phyloP scores from a whole-genome alignment of 1,140 invertebrate genomes.

The Calycopis cecrops region DNA sequence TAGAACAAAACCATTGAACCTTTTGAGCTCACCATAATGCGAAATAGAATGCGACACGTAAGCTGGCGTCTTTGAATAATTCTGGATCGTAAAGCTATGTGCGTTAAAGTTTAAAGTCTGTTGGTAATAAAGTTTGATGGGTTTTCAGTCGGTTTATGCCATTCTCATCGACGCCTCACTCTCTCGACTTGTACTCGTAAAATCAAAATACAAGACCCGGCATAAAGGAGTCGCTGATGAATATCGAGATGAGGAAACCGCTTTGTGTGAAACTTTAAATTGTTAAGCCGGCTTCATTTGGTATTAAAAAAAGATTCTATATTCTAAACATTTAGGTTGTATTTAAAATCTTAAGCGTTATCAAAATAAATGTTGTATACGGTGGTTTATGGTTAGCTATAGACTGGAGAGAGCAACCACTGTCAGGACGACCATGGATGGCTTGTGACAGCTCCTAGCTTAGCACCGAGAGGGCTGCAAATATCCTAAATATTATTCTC shows the following conservation, averaged over 20 bases:
- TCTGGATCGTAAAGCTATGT: constrained; percentile 22
- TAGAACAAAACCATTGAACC: constrained; percentile 47
- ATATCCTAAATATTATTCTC: no score
- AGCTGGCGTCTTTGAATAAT: constrained; percentile 3
- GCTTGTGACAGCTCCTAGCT: no score
- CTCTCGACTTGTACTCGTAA: constrained; percentile 45
- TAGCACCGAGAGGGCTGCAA: no score
- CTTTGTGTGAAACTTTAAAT: constrained; percentile 34
- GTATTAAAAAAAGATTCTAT: no score
- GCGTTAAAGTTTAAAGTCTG: constrained; percentile 31
- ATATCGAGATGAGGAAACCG: constrained; percentile 56
- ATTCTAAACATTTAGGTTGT: no score
- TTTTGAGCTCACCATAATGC: constrained; percentile 36
- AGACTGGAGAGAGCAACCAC: no score
- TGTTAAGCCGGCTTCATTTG: constrained; percentile 17
- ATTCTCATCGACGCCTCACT: constrained; percentile 42
- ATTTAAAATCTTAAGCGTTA: no score
- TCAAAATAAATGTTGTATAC: no score
- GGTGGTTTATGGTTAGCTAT: no score
- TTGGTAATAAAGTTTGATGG: constrained; percentile 33
- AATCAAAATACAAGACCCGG: constrained; percentile 52
- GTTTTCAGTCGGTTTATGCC: constrained; percentile 37
- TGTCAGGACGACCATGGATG: no score
- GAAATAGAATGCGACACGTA: not conserved
- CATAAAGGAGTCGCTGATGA: constrained; percentile 58